Percentiles rank a stretch among this genome's conserved stretches.
phyloP scores from a whole-genome alignment of 37 sponge, comb jelly and placozoan genomes.

The Dysidea cf. avara region DNA sequence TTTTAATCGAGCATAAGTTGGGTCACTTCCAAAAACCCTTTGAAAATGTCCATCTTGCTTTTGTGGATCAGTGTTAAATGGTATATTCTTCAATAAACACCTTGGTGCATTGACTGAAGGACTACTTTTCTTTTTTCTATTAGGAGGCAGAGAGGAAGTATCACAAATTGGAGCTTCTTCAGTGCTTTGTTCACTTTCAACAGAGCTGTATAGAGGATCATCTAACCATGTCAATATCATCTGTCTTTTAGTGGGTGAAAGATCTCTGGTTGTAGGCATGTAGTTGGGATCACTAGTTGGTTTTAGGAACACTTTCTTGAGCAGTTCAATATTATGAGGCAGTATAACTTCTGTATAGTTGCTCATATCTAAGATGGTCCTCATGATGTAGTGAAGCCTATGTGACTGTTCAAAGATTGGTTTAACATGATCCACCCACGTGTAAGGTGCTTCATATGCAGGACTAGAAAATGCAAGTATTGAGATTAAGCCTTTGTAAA shows the following conservation, averaged over 20 bases:
- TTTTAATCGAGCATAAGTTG: too few relatives aligned
- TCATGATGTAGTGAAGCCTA: slow-evolving; percentile 10
- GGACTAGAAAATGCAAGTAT: not conserved
- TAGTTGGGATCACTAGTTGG: slow-evolving; percentile 12
- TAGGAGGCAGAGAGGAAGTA: too few relatives aligned
- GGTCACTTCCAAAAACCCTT: too few relatives aligned
- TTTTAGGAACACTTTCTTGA: not conserved
- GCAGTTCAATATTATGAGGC: slow-evolving; percentile 9
- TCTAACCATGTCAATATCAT: slow-evolving; percentile 51
- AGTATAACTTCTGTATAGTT: slow-evolving; percentile 22
- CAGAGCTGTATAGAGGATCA: slow-evolving; percentile 16
- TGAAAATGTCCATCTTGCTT: too few relatives aligned
- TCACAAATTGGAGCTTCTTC: too few relatives aligned
- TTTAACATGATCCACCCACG: slow-evolving; percentile 31
- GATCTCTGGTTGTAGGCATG: slow-evolving; percentile 59
- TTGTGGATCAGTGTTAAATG: too few relatives aligned
- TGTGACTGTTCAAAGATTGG: slow-evolving; percentile 55
- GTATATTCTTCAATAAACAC: too few relatives aligned
- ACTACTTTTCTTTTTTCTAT: too few relatives aligned
- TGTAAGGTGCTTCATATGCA: not conserved
- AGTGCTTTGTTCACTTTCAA: too few relatives aligned
- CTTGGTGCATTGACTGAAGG: too few relatives aligned
- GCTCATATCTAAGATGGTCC: slow-evolving; percentile 18
- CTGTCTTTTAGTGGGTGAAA: slow-evolving; percentile 32
- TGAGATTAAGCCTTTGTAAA: not conserved